phyloP scores from a whole-genome alignment of 2,888 invertebrate species.

The Isotomurus palustris region DNA sequence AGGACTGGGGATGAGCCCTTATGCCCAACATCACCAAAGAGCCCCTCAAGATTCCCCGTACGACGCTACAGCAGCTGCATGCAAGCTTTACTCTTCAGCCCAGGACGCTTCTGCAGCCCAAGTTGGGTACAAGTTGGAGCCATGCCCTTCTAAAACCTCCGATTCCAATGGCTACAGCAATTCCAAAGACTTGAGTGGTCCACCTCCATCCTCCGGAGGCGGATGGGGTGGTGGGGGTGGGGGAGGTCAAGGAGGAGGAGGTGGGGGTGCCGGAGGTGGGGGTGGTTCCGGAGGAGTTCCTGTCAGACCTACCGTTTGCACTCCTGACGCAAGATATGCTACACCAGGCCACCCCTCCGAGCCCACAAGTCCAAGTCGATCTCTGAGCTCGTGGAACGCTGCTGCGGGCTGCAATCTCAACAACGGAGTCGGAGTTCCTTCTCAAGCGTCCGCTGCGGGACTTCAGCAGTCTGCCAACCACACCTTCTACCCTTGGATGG shows the following conservation, averaged over 20 bases:
- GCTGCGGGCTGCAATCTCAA: conserved; percentile 83
- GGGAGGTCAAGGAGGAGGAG: conserved; percentile 25
- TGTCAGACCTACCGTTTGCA: conserved; percentile 81
- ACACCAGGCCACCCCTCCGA: conserved; percentile 40
- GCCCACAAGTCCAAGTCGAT: conserved; percentile 50
- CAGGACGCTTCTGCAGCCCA: conserved; percentile 54
- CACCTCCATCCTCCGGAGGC: too few species aligned
- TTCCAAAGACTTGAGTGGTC: conserved; percentile 59
- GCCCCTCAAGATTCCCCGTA: conserved; percentile 87
- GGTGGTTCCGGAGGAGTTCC: conserved; percentile 58
- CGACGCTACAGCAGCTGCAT: conserved; percentile 76
- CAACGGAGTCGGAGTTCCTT: conserved; percentile 56
- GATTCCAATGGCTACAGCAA: conserved; percentile 54
- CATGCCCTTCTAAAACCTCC: conserved; percentile 53
- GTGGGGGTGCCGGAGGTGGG: conserved; percentile 57
- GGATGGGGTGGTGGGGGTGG: conserved; percentile 49
- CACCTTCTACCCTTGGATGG: conserved; percentile 98
- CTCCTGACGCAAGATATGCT: conserved; percentile 58
- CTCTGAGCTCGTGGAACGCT: conserved; percentile 69
- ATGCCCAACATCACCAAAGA: conserved; percentile 70
- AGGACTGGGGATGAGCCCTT: conserved; percentile 78
- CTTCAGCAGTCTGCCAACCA: conserved; percentile 85
- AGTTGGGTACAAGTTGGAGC: conserved; percentile 67
- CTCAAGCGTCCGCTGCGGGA: conserved; percentile 73
- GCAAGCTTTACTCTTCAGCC: conserved; percentile 72